A percentile compares a stretch with the other conserved stretches of the same genome.
phyloP scores from a whole-genome alignment of 2,888 invertebrate species.

The Scaptomyza cyrtandrae region DNA sequence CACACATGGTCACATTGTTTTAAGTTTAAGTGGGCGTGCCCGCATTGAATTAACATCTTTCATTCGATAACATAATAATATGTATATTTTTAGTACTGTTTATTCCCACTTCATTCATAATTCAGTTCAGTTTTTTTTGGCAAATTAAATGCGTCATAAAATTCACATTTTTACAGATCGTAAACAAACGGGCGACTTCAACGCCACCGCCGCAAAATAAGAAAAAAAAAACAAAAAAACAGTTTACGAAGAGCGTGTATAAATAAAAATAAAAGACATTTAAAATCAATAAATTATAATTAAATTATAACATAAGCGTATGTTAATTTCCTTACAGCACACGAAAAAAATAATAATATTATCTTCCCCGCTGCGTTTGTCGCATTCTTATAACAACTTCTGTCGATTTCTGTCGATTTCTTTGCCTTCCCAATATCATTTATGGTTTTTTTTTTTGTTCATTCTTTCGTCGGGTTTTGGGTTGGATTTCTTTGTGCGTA shows the following conservation, averaged over 20 bases:
- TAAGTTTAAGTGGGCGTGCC: constrained; percentile 18
- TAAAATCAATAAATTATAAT: constrained; percentile 82
- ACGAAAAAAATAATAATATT: constrained; percentile 3
- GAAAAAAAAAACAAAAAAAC: too few relatives aligned
- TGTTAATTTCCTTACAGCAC: constrained; percentile 73
- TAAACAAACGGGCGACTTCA: constrained; percentile 79
- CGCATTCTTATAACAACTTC: constrained; percentile 60
- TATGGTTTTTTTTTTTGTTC: constrained; percentile 6
- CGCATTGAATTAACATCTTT: constrained; percentile 26
- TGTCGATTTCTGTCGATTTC: constrained; percentile 53
- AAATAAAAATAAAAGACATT: constrained; percentile 55
- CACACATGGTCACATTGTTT: constrained; percentile 50
- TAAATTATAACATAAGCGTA: constrained; percentile 81
- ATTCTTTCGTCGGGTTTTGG: constrained; percentile 40
- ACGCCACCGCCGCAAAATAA: constrained; percentile 68
- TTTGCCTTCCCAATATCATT: constrained; percentile 53
- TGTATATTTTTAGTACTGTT: not conserved
- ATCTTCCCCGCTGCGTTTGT: constrained; percentile 66
- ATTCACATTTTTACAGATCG: constrained; percentile 77
- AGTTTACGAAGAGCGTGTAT: constrained; percentile 25
- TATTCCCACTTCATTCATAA: constrained; percentile 47
- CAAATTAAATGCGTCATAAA: constrained; percentile 68
- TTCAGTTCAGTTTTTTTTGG: constrained; percentile 52
- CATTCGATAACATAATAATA: constrained; percentile 2
- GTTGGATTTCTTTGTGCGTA: constrained; percentile 49